Conservation (phyloP, 2,888 invertebrate genomes). For the Raillietiella orientalis region DNA sequence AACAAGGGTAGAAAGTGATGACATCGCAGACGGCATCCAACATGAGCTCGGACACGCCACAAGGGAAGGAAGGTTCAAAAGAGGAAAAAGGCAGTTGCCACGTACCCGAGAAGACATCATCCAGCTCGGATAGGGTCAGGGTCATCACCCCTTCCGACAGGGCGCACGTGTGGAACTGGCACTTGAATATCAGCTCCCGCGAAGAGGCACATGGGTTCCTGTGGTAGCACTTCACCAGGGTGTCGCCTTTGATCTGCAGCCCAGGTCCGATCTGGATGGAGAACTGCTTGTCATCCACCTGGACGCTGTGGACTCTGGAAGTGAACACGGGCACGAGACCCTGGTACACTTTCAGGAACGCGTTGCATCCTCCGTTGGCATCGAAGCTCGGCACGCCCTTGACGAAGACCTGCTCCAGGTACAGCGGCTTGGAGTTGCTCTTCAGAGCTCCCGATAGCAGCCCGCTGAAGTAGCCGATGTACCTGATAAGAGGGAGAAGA, state of each 20-base stretch:
- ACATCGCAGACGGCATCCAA: no score
- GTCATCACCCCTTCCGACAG: conserved; percentile 49
- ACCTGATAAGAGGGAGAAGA: conserved; percentile 20
- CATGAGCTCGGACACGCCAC: no score
- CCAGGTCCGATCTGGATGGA: conserved; percentile 33
- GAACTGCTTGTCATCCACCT: conserved; percentile 27
- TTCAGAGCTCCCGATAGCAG: conserved; percentile 55
- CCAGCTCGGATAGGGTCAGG: conserved; percentile 55
- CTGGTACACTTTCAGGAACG: conserved; percentile 60
- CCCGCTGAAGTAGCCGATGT: conserved; percentile 70
- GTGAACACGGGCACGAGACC: conserved; percentile 63
- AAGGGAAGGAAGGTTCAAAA: no score
- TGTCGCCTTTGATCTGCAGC: conserved; percentile 51
- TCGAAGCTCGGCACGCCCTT: conserved; percentile 45
- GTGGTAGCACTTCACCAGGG: conserved; percentile 65
- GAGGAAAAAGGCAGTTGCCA: conserved; percentile 2
- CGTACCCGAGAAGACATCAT: conserved; percentile 46
- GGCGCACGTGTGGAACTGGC: conserved; percentile 82
- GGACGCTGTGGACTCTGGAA: conserved; percentile 39
- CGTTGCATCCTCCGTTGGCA: conserved; percentile 24
- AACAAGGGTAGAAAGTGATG: no score
- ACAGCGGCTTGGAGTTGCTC: conserved; percentile 55
- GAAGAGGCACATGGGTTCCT: conserved; percentile 14
- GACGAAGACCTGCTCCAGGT: conserved; percentile 52
- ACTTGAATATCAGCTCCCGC: conserved; percentile 41